These are phyloP conservation scores for Drosophila parvula DNA, from an alignment of 1,140 invertebrate genomes.

Conservation along the genomic window DNA sequence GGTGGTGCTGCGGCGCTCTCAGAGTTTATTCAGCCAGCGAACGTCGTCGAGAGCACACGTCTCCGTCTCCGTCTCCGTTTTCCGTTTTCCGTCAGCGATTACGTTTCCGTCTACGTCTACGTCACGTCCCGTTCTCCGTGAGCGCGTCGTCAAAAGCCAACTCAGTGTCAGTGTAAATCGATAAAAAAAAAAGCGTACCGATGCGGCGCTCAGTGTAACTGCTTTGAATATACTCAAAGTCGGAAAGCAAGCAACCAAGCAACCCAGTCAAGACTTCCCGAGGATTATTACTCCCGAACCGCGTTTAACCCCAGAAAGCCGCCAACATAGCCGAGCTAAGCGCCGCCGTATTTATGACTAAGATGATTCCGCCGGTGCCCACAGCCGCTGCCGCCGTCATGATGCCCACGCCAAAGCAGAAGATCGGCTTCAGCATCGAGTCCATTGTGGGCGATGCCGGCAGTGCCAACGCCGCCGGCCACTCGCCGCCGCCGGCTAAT, in stretches of 20 bases:
- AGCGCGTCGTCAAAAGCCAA: slow-evolving; percentile 7
- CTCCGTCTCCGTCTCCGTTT: slow-evolving; percentile 19
- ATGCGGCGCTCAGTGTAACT: slow-evolving; percentile 63
- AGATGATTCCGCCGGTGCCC: slow-evolving; percentile 84
- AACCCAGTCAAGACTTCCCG: slow-evolving; percentile 5
- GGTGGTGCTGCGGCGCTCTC: slow-evolving; percentile 63
- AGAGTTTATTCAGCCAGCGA: slow-evolving; percentile 78
- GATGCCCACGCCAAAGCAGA: slow-evolving; percentile 96
- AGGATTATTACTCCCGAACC: slow-evolving; percentile 47
- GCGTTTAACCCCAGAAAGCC: slow-evolving; percentile 41
- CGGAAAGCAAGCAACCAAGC: not conserved
- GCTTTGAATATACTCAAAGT: slow-evolving; percentile 4
- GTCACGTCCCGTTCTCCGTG: slow-evolving; percentile 7
- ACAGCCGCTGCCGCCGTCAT: slow-evolving; percentile 84
- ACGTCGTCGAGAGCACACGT: slow-evolving; percentile 83
- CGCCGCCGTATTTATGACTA: slow-evolving; percentile 83
- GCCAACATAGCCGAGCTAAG: slow-evolving; percentile 79
- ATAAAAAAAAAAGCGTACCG: slow-evolving; percentile 36
- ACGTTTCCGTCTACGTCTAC: slow-evolving; percentile 11
- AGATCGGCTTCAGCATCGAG: slow-evolving; percentile 97
- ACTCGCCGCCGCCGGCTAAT: slow-evolving; percentile 47
- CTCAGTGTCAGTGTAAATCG: slow-evolving; percentile 9
- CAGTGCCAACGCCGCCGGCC: slow-evolving; percentile 52
- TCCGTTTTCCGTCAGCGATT: slow-evolving; percentile 17
- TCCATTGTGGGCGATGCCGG: slow-evolving; percentile 91